Conservation (phyloP, 2,888 invertebrate species). For the Drosophila recens region DNA sequence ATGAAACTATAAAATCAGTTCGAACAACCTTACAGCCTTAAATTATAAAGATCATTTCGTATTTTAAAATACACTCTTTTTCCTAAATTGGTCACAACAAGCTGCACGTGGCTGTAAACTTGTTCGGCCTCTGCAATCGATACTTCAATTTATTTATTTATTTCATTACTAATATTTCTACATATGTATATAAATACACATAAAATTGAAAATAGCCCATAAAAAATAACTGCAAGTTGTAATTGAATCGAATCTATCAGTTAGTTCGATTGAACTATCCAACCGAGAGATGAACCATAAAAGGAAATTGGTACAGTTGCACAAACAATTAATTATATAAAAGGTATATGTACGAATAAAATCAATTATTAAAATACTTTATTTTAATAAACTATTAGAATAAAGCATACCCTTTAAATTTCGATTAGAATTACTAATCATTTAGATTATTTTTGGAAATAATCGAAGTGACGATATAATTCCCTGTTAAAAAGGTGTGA, state of each 20-base stretch:
- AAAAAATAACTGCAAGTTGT: too few species aligned
- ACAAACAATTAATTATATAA: background rate
- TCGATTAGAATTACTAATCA: too few species aligned
- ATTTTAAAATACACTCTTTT: background rate
- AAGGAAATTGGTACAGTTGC: background rate
- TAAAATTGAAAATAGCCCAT: too few species aligned
- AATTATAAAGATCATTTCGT: background rate
- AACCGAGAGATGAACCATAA: background rate
- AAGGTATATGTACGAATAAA: background rate
- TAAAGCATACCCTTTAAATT: background rate
- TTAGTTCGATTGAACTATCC: background rate
- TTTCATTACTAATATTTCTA: too few species aligned
- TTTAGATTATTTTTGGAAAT: too few species aligned
- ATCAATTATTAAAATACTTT: background rate
- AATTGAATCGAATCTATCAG: background rate
- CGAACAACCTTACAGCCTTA: too few species aligned
- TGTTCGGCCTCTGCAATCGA: background rate
- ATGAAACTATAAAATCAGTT: too few species aligned
- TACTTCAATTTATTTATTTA: too few species aligned
- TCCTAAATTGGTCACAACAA: background rate
- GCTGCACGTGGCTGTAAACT: background rate
- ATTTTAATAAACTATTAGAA: background rate
- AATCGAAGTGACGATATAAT: too few species aligned
- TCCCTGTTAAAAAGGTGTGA: too few species aligned
- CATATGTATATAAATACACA: too few species aligned